Conservation (phyloP, 2,113 vertebrate species). For the Pangasianodon hypophthalmus region DNA sequence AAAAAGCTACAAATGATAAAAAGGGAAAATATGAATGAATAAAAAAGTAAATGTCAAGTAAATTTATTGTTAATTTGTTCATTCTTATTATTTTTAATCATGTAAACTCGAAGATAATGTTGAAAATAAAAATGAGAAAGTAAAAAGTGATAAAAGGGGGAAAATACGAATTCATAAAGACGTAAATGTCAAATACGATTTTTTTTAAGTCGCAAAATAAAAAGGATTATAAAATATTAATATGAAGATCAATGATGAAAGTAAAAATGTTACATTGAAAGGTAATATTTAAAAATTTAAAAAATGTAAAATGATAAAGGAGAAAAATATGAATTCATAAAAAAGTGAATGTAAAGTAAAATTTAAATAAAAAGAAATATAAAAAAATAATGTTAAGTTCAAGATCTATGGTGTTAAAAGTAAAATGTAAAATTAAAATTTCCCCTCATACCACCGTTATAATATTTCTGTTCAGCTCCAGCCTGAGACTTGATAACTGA, state of each 20-base stretch:
- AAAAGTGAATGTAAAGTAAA: background rate
- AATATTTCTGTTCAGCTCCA: background rate
- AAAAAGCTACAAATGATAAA: background rate
- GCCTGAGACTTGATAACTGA: background rate
- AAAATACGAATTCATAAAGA: background rate
- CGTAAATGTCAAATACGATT: background rate
- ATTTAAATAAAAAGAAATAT: background rate
- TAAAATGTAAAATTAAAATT: background rate
- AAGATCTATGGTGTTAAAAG: background rate
- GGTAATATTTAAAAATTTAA: background rate
- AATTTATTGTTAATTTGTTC: background rate
- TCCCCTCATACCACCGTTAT: background rate
- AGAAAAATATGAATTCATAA: background rate
- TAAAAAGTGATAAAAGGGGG: background rate
- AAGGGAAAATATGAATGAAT: background rate
- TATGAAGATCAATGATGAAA: background rate
- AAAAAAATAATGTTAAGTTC: background rate
- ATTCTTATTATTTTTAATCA: background rate
- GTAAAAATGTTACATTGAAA: background rate
- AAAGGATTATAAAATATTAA: background rate
- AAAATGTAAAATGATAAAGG: background rate
- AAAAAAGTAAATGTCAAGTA: background rate
- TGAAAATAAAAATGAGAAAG: background rate
- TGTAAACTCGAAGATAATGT: background rate
- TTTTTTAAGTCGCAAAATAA: background rate